Evolutionary conservation across 2,113 vertebrate species (phyloP), one percentile per base, ranked within the genome.

Genomic region (Muscicapa adusta): DNA sequence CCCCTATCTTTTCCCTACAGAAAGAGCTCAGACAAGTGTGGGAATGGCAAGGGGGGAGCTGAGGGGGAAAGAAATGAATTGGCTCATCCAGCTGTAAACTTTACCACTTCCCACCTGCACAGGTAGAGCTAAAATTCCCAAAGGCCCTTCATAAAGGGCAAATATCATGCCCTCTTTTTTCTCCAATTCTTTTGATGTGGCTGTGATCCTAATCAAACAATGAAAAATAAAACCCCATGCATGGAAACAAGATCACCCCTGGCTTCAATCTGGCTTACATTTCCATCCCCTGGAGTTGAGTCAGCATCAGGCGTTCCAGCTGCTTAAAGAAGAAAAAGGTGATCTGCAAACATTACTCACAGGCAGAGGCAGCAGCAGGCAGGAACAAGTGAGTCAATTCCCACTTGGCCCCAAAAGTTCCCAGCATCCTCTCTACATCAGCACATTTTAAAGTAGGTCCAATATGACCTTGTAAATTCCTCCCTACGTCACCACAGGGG

Each of bases 371-470:
- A 77, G 94, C 54, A 91, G 87, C 61, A 85, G 73, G 74, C 66
- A 92, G 89, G 89, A 77, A 94, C 80, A 70, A 97, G 93, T 96
- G 93, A 96, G 85, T 96, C 91, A 95, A 60, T 85, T 91, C 95
- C 82, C 95, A 66, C 71, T 38, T 85, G 94, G 62, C 5, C 93
- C 62, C 43, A 61, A 92, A 71, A 93, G 47, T 54, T 95, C 67
- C 87, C 31, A 2, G 85, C 81, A 91, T 85, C 38, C 38, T 82
- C n/a, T 82, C 81, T 50, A 89, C 38, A 68, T 88, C 93, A 94
- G 93, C 85, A 95, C 54, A 83, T 95, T 95, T 89, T 89, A 36
- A 95, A 89, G 84, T 24, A 82, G 53, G 34, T 71, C 88, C 81
- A 91, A 53, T 45, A 38, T 18, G 80, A 93, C 93, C 86, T 94